Conservation (phyloP, 2,113 vertebrate species). For the Thalassarche chlororhynchos region DNA sequence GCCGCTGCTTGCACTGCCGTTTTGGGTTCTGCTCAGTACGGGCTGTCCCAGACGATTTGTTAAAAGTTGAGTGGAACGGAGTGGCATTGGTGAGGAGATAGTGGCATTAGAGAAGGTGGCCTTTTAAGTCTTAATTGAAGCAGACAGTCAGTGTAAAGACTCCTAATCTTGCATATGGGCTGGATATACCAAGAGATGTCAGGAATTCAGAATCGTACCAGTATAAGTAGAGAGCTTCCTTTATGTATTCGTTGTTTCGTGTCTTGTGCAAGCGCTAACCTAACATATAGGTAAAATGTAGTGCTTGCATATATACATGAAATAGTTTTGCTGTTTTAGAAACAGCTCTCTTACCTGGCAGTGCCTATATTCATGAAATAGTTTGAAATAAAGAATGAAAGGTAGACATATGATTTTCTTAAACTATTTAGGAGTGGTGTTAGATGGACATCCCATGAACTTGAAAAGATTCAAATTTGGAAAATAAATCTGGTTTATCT, state of each 20-base stretch:
- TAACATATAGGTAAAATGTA: background rate
- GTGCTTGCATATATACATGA: background rate
- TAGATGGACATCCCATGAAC: background rate
- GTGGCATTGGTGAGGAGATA: background rate
- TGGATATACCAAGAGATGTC: background rate
- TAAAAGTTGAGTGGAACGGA: background rate
- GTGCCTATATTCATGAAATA: background rate
- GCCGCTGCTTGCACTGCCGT: fast-evolving
- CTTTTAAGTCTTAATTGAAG: background rate
- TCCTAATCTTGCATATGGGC: fast-evolving
- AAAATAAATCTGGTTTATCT: background rate
- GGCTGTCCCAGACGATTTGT: fast-evolving
- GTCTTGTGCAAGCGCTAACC: background rate
- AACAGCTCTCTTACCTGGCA: background rate
- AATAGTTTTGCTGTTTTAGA: background rate
- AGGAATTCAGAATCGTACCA: background rate
- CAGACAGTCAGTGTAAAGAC: background rate
- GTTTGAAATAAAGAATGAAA: background rate
- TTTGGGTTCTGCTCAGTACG: background rate
- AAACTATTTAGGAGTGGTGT: background rate
- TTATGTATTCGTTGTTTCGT: too few species aligned
- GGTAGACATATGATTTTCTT: background rate
- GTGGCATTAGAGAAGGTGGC: too few species aligned
- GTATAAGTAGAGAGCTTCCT: background rate
- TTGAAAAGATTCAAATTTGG: background rate